phyloP scores from a whole-genome alignment of 1,140 invertebrate genomes.

The Drosophila erecta region DNA sequence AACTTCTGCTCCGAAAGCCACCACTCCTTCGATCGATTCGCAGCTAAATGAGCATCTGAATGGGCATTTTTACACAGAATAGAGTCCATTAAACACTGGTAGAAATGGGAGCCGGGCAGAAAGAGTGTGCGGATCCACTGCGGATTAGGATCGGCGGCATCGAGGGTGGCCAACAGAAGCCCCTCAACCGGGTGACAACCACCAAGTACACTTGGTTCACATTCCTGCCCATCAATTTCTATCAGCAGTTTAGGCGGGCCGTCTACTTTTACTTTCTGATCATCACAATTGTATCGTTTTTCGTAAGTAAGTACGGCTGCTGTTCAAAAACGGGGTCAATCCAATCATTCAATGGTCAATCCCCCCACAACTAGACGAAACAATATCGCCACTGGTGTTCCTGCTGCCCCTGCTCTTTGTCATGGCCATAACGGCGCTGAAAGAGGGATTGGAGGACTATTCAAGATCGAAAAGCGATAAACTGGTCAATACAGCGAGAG shows the following conservation, averaged over 20 bases:
- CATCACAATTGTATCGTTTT: conserved; percentile 87
- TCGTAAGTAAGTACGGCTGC: conserved; percentile 86
- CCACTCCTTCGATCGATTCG: too few species aligned
- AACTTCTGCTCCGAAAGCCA: conserved; percentile 40
- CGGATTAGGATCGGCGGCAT: conserved; percentile 42
- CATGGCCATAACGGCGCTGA: conserved; percentile 90
- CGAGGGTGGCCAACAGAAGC: conserved; percentile 1
- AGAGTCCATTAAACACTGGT: not conserved
- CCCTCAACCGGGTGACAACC: conserved; percentile 87
- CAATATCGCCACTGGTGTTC: conserved; percentile 90
- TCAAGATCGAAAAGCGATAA: conserved; percentile 89
- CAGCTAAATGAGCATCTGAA: conserved; percentile 6
- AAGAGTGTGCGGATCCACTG: conserved; percentile 15
- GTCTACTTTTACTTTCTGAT: conserved; percentile 94
- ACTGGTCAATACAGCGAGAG: conserved; percentile 88
- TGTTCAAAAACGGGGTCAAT: rapidly evolving
- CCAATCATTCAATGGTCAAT: not conserved
- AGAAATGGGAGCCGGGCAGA: not conserved
- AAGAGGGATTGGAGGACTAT: conserved; percentile 94
- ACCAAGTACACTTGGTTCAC: conserved; percentile 91
- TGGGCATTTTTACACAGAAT: not conserved
- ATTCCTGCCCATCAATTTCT: conserved; percentile 93
- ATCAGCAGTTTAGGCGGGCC: conserved; percentile 92
- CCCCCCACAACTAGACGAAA: conserved; percentile 86
- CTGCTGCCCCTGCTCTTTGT: conserved; percentile 91